Conservation (phyloP, 2,113 vertebrate species). For the Globicephala melas region DNA sequence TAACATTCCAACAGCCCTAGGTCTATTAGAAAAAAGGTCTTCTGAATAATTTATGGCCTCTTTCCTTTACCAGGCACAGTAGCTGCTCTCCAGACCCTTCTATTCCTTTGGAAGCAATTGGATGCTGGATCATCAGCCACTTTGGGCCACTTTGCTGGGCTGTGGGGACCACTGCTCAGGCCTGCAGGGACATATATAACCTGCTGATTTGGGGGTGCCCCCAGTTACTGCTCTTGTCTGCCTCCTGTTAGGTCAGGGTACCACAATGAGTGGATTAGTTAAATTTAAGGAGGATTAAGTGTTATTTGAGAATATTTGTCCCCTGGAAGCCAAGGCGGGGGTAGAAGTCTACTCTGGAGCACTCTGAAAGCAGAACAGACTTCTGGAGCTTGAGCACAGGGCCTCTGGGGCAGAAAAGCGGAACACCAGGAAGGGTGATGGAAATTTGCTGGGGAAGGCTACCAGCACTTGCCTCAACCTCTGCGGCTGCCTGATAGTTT, state of each 20-base stretch:
- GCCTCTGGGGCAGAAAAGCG: background rate
- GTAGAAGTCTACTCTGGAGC: background rate
- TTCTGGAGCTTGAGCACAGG: background rate
- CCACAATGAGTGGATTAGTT: background rate
- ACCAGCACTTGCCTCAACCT: background rate
- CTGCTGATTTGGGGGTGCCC: background rate
- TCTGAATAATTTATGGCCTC: constrained; percentile 21
- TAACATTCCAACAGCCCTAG: background rate
- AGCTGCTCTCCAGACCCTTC: background rate
- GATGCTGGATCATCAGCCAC: background rate
- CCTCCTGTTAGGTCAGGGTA: background rate
- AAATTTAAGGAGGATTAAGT: background rate
- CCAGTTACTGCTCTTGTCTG: background rate
- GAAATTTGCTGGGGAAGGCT: background rate
- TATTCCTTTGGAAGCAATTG: background rate
- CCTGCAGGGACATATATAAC: background rate
- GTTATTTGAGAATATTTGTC: background rate
- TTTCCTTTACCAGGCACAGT: background rate
- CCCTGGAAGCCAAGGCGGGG: background rate
- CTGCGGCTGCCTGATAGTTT: background rate
- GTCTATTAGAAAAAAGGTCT: constrained; percentile 18
- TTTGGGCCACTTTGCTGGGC: background rate
- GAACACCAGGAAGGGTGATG: background rate
- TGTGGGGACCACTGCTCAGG: background rate
- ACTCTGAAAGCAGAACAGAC: background rate